Percentiles rank a stretch among this genome's conserved stretches.
These are phyloP conservation scores for Campylomormyrus numenius DNA, from an alignment of 2,113 vertebrate genomes.

Conservation along the genomic window DNA sequence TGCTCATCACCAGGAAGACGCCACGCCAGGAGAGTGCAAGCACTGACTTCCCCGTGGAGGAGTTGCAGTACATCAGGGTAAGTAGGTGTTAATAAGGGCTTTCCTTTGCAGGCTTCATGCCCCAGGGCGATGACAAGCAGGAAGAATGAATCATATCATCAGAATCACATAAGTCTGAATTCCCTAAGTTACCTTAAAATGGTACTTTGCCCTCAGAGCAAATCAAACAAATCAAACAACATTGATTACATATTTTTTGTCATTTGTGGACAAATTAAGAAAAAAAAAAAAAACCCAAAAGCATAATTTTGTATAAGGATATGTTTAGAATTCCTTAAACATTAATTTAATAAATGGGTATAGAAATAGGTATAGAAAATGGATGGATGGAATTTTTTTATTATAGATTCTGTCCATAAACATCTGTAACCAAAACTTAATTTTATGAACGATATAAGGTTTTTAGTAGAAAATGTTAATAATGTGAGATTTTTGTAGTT, in stretches of 20 bases:
- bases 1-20: constrained; percentile 86
- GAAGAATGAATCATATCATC: neutral
- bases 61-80: constrained; percentile 86
- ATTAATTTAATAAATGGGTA: neutral
- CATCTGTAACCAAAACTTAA: neutral
- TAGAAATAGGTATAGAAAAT: too few relatives aligned
- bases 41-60: constrained; percentile 82
- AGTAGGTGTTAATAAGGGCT: neutral
- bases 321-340: neutral
- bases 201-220: neutral
- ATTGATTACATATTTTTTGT: neutral
- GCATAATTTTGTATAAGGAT: neutral
- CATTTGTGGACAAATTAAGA: neutral
- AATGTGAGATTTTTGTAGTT: neutral
- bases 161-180: neutral
- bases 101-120: neutral
- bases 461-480: neutral
- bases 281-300: neutral
- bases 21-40: constrained; percentile 47
- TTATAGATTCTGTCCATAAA: neutral
- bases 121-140: neutral
- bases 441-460: neutral
- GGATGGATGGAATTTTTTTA: neutral
- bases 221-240: neutral
- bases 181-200: neutral